phyloP scores from a whole-genome alignment of 2,797 vertebrate species.

The Forpus xanthops region DNA sequence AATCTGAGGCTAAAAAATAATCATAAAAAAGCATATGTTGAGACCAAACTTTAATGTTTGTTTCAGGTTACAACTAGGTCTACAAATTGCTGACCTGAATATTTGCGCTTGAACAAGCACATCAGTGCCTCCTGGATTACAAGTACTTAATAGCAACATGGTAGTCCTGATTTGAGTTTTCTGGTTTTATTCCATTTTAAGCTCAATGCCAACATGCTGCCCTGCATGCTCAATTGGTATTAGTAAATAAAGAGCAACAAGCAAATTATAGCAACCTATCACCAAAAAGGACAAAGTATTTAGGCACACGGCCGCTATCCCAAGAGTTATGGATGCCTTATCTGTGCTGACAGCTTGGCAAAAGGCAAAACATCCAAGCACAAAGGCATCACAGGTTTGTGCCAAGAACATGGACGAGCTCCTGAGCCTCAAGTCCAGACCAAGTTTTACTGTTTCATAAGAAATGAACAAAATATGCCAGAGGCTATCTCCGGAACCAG shows the following conservation, averaged over 20 bases:
- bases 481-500: background rate
- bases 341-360: background rate
- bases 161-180: background rate
- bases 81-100: background rate
- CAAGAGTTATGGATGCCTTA: background rate
- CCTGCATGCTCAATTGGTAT: background rate
- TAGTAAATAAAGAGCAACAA: background rate
- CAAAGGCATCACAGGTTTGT: background rate
- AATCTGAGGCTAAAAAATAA: background rate
- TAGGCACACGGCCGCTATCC: background rate
- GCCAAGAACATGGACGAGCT: background rate
- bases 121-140: background rate
- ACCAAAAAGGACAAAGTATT: background rate
- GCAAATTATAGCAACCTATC: background rate
- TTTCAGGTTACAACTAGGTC: background rate
- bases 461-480: background rate
- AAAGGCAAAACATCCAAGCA: background rate
- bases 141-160: background rate
- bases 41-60: background rate
- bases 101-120: background rate
- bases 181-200: background rate
- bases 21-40: background rate
- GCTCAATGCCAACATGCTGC: background rate
- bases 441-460: background rate
- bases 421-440: background rate